Base-by-base conservation (phyloP, 2,888 invertebrate species). In the Tigriopus californicus region DNA sequence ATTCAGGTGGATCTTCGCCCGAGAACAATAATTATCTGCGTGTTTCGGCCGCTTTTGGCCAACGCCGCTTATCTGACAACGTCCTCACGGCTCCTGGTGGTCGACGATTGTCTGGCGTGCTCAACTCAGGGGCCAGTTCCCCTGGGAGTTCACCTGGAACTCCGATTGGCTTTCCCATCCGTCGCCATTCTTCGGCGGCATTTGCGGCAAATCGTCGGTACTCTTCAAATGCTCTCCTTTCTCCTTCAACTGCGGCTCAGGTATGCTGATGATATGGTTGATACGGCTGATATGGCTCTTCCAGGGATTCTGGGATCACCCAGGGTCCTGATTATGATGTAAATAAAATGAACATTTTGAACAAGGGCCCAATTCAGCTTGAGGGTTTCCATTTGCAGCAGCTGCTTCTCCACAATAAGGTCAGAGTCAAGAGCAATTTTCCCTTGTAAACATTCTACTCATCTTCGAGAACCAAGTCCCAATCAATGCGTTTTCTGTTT, bases 11-110 rank as follows among this genome's bases (percentile, higher is more conserved):
- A n/a, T 49, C 49, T 8, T 59, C 59, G 8, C 59, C 59, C 1
- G 59, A 59, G 41, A 59, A 59, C 12, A 59, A 25, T 13, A 59
- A 59, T 22, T 59, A 59, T 52, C 22, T 59, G 11, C 33, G 59
- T 25, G 59, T 59, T 3, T 59, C 59, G 5, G 59, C 59, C 4
- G 42, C 51, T 18, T 59, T 59, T 20, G 59, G 59, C 10, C 48
- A 59, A 24, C 25, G 59, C 10, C 41, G 56, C 12, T 44, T 56
- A 15, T 56, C 56, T 8, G 56, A 56, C 44, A 56, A 56, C 24
- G 56, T 56, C 22, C 20, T 56, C 12, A 56, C 56, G 22, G 56
- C 56, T n/a, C 56, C 56, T 10, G 56, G 56, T 2, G 46, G 44
- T 22, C 44, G 56, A 1, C 44, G 56, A n/a, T 20, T 56, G 46